Evolutionary conservation across 2,888 invertebrate genomes (phyloP).

Genomic region (Troides oblongomaculatus): DNA sequence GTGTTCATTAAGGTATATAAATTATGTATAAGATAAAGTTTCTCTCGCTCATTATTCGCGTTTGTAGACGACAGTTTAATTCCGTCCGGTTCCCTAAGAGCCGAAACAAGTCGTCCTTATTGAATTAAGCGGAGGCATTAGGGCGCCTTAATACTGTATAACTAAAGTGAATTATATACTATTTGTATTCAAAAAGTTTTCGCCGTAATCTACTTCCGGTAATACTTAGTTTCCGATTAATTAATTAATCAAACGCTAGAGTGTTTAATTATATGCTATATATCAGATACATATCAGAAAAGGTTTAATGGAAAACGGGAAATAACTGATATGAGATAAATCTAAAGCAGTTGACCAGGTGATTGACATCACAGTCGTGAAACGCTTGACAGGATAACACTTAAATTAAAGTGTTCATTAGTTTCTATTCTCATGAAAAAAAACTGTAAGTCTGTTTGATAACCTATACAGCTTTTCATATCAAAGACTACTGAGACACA

Average conservation of each 20-base stretch:
- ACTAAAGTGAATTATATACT: conserved; percentile 29
- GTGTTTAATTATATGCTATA: too few species aligned
- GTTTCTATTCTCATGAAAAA: too few species aligned
- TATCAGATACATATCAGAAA: too few species aligned
- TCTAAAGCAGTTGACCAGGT: too few species aligned
- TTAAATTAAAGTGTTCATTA: too few species aligned
- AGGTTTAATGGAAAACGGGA: too few species aligned
- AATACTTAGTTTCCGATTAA: conserved; percentile 20
- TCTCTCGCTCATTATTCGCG: conserved; percentile 21
- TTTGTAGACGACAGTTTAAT: conserved; percentile 29
- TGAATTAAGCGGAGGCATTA: conserved; percentile 27
- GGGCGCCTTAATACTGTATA: conserved; percentile 22
- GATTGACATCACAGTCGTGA: too few species aligned
- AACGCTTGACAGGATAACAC: too few species aligned
- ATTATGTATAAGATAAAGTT: conserved; percentile 10
- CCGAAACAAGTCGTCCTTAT: conserved; percentile 29
- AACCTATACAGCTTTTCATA: too few species aligned
- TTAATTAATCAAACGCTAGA: background rate
- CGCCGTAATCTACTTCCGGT: conserved; percentile 22
- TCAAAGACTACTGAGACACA: too few species aligned
- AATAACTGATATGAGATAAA: too few species aligned
- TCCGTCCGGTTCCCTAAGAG: conserved; percentile 18
- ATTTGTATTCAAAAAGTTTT: conserved; percentile 29
- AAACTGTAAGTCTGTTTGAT: too few species aligned
- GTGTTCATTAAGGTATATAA: background rate